Base-by-base conservation (phyloP, 1,140 invertebrate species). In the Tribolium madens region DNA sequence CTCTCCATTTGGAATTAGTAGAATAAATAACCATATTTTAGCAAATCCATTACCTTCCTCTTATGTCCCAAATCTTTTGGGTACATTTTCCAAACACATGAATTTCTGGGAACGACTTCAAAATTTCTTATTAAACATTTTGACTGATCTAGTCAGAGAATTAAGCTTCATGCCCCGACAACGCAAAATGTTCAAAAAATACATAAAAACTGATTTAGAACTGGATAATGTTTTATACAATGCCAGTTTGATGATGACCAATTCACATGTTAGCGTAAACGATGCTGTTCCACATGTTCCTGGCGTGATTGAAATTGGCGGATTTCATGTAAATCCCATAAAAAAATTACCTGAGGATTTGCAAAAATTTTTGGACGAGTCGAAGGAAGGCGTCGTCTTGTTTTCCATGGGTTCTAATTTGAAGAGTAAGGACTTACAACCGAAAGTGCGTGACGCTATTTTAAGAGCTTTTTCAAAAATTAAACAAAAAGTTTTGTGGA, bases 401-500 rank as follows among this genome's bases (percentile, higher is more conserved):
- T 89, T 91, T 78, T 89, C 88, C 76, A 84, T 91, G 76, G 89
- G 89, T 46, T 89, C 88, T 31, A 87, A 86, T 84, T 83, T 89
- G 75, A 84, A 87, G 84, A 77, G 87, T 85, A 0, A 80, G 85
- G 0, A 86, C 85, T 0, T 89, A 42, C 84, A 87, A 0, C 80
- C 83, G 31, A 82, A 88, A 50, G 88, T 86, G 72, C 84, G 86
- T 42, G 81, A 88, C n/a, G 83, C 85, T 0, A 86, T 92, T 47
- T 26, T 90, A 1, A 82, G 85, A 2, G 87, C 85, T 1, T 87
- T 92, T 15, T 85, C 86, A 0, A 87, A 88, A 80, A 76, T 91
- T 1, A 88, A 89, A 46, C 87, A 91, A 76, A 85, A 87, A 50
- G 87, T 92, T n/a, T 85, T 92, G 12, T 92, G 91, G 90, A 92